These are phyloP conservation scores for Laspeyria flexula DNA, from an alignment of 2,888 invertebrate genomes.

Conservation along the genomic window DNA sequence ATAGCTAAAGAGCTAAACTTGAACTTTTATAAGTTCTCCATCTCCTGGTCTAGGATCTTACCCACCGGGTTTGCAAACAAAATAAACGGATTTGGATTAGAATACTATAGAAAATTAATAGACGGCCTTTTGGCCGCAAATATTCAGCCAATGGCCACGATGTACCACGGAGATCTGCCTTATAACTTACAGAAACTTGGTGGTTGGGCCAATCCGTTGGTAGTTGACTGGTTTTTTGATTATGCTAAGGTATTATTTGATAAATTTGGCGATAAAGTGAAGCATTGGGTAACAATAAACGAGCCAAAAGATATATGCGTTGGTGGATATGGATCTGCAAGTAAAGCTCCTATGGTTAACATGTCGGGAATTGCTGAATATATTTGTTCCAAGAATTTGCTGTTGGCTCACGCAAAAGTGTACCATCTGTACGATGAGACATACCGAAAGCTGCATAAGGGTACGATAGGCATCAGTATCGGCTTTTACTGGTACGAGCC, in stretches of 20 bases:
- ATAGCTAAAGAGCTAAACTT: slow-evolving; percentile 74
- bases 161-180: slow-evolving; percentile 88
- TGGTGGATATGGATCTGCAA: slow-evolving; percentile 63
- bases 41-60: slow-evolving; percentile 89
- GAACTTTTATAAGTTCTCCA: slow-evolving; percentile 85
- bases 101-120: slow-evolving; percentile 88
- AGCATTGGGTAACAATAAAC: slow-evolving; percentile 86
- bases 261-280: slow-evolving; percentile 79
- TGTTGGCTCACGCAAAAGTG: slow-evolving; percentile 85
- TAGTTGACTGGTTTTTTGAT: slow-evolving; percentile 83
- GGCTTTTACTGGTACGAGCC: slow-evolving; percentile 81
- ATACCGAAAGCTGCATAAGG: slow-evolving; percentile 55
- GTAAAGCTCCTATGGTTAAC: slow-evolving; percentile 68
- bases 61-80: slow-evolving; percentile 83
- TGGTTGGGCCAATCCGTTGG: slow-evolving; percentile 85
- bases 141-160: slow-evolving; percentile 86
- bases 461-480: slow-evolving; percentile 65
- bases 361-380: slow-evolving; percentile 80
- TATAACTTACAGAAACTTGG: slow-evolving; percentile 82
- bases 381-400: slow-evolving; percentile 79
- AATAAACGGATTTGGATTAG: slow-evolving; percentile 85
- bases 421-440: slow-evolving; percentile 72
- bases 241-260: slow-evolving; percentile 83
- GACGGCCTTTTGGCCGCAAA: slow-evolving; percentile 82
- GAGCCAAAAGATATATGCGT: slow-evolving; percentile 79